Percentiles rank a stretch among this genome's conserved stretches.
phyloP scores from a whole-genome alignment of 2,797 vertebrate species.

The Paramormyrops hopkinsi region DNA sequence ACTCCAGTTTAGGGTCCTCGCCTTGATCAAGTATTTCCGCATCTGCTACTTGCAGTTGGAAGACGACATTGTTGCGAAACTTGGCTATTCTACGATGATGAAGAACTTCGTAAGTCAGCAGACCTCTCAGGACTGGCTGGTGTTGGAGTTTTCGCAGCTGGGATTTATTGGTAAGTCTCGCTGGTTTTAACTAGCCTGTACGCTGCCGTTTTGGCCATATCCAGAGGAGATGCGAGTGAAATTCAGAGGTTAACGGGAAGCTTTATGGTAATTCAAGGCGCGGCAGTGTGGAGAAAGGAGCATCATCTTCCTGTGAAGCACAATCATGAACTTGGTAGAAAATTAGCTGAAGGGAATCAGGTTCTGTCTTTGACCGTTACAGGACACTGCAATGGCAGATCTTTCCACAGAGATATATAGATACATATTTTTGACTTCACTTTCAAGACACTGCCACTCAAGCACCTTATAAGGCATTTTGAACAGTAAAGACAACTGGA shows the following conservation, averaged over 20 bases:
- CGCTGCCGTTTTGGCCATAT: not conserved
- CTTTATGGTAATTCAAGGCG: not conserved
- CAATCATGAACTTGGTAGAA: not conserved
- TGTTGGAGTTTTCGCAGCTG: slow-evolving; percentile 96
- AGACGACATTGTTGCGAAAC: slow-evolving; percentile 97
- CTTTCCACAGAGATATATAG: not conserved
- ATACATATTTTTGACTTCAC: not conserved
- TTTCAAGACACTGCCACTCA: not conserved
- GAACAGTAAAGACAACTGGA: not conserved
- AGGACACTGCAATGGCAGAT: too few species aligned
- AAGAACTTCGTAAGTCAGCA: slow-evolving; percentile 98
- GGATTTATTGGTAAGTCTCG: slow-evolving; percentile 90
- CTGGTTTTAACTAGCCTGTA: not conserved
- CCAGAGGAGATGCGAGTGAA: not conserved
- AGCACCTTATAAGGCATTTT: not conserved
- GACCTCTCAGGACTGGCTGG: slow-evolving; percentile 97
- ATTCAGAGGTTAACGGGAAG: not conserved
- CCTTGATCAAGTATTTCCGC: not conserved
- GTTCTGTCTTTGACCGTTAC: too few species aligned
- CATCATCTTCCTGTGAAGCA: not conserved
- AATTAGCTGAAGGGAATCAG: not conserved
- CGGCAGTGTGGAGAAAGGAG: not conserved
- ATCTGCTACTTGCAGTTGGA: slow-evolving; percentile 71
- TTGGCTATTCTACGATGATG: slow-evolving; percentile 97
- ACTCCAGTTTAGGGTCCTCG: not conserved